Evolutionary conservation across 1,140 invertebrate genomes (phyloP).

Genomic region (Drosophila pseudoananassae): DNA sequence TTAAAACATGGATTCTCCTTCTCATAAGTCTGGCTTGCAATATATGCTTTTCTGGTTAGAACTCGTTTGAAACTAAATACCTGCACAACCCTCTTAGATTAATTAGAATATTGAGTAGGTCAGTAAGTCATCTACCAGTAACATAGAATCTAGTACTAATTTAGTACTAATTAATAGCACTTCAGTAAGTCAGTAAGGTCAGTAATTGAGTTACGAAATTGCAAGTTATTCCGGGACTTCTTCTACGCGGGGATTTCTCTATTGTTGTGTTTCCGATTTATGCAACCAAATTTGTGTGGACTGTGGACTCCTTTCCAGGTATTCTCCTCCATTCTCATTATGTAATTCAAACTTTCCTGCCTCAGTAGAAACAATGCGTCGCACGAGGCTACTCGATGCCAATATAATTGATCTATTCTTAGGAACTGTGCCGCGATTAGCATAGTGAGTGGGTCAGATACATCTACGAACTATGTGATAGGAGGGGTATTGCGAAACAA

Average conservation of each 20-base stretch:
- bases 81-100: background rate
- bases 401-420: constrained; percentile 28
- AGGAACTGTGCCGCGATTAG: constrained; percentile 25
- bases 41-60: background rate
- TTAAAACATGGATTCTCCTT: background rate
- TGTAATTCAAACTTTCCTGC: background rate
- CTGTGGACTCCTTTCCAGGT: constrained; percentile 2
- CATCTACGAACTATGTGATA: background rate
- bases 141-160: background rate
- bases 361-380: constrained; percentile 16
- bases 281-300: background rate
- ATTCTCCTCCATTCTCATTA: constrained; percentile 4
- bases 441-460: constrained; percentile 16
- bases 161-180: background rate
- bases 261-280: background rate
- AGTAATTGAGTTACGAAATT: constrained; percentile 1
- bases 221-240: background rate
- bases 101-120: constrained; percentile 7
- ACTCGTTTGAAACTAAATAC: background rate
- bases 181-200: too few relatives aligned
- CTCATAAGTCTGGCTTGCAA: background rate
- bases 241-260: background rate
- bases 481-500: constrained; percentile 14
- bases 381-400: constrained; percentile 3
- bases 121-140: background rate